These are phyloP conservation scores for Ichneumoninae sp. DNA, from an alignment of 2,888 invertebrate genomes.

Conservation along the genomic window DNA sequence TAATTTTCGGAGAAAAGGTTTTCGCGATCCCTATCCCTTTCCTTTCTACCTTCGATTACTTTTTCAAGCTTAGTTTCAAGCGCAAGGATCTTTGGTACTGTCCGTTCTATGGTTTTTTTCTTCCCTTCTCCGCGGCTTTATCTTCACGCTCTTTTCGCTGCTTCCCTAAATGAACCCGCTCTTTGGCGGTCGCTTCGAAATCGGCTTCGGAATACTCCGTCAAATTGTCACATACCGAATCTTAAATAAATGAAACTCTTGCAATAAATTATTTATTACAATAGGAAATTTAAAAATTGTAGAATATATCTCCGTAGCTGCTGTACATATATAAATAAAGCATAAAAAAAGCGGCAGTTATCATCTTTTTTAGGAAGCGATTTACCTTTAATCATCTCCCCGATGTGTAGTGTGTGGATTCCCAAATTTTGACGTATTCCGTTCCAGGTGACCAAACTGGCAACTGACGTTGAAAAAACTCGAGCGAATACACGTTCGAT, in stretches of 20 bases:
- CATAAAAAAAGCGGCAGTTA: conserved; percentile 11
- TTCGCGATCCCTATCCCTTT: conserved; percentile 9
- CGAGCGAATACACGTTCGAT: conserved; percentile 34
- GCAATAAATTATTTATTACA: conserved; percentile 31
- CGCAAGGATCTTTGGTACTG: conserved; percentile 13
- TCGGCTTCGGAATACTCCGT: conserved; percentile 27
- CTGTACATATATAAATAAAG: neutral
- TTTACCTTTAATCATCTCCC: conserved; percentile 25
- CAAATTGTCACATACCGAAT: conserved; percentile 26
- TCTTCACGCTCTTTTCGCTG: conserved; percentile 30
- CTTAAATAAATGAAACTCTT: conserved; percentile 22
- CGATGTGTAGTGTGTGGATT: conserved; percentile 30
- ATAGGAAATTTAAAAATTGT: neutral
- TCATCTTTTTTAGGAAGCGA: conserved; percentile 17
- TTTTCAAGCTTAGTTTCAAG: conserved; percentile 18
- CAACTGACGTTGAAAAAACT: conserved; percentile 35
- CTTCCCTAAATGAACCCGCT: conserved; percentile 22
- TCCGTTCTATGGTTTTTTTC: conserved; percentile 6
- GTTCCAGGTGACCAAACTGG: conserved; percentile 23
- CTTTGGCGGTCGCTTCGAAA: conserved; percentile 23
- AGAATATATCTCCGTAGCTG: neutral
- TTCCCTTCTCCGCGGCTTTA: conserved; percentile 23
- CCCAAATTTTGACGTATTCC: conserved; percentile 18
- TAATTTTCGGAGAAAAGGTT: conserved; percentile 5
- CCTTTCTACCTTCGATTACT: conserved; percentile 2